Percentiles rank a stretch among this genome's conserved stretches.
Evolutionary conservation across 2,113 vertebrate species (phyloP).

Genomic region (Ibidorhyncha struthersii): DNA sequence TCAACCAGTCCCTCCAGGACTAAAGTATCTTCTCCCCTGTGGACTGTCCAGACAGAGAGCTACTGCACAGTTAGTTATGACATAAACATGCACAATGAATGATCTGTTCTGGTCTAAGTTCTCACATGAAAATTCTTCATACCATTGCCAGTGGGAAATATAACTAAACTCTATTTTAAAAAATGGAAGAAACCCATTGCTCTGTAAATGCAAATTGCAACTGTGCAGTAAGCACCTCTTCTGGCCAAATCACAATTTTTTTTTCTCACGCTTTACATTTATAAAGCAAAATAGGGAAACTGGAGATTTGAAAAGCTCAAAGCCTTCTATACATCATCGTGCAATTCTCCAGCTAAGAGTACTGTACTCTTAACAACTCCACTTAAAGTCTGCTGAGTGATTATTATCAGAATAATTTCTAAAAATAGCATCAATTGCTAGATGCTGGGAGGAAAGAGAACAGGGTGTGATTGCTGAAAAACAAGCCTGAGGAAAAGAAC

Average conservation of each 20-base stretch:
- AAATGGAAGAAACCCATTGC: not conserved
- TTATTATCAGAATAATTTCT: constrained; percentile 29
- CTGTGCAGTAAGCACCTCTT: not conserved
- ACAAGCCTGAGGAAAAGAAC: not conserved
- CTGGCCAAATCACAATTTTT: not conserved
- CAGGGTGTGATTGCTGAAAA: not conserved
- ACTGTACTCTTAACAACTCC: not conserved
- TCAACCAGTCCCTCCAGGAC: not conserved
- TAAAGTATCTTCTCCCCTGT: not conserved
- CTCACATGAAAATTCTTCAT: not conserved
- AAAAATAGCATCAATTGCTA: constrained; percentile 13
- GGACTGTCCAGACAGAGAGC: not conserved
- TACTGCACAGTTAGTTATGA: not conserved
- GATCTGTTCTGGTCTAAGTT: not conserved
- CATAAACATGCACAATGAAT: not conserved
- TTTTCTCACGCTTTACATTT: not conserved
- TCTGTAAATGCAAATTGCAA: not conserved
- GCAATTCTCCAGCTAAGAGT: not conserved
- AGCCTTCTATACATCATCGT: not conserved
- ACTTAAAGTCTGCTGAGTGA: not conserved
- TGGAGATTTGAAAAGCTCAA: not conserved
- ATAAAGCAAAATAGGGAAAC: not conserved
- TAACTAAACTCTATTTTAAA: not conserved
- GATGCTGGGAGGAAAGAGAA: not conserved
- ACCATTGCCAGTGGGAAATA: not conserved